Base-by-base conservation (phyloP, 2,797 vertebrate species). In the Melanotaenia pygmaea region DNA sequence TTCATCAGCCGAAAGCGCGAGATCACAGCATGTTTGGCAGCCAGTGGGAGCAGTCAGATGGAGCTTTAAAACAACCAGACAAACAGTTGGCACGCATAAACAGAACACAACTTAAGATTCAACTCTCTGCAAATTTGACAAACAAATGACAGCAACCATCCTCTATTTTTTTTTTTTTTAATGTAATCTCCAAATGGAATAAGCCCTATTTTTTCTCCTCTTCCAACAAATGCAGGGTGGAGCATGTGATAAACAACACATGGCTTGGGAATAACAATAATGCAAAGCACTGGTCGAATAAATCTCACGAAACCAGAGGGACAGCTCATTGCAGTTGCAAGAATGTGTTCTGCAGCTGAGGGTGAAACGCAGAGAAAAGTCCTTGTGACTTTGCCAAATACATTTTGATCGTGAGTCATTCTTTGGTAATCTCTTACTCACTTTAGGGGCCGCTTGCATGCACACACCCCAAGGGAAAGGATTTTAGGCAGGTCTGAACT, bases 401-500 rank as follows among this genome's bases (percentile, higher is more conserved):
- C 76, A 76, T 81, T 86, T 59, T 26, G 72, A 82, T 87, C 1
- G 61, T 88, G 89, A 92, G 80, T 91, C 88, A 91, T 72, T 89
- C 81, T 81, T 90, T 59, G 77, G 83, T 81, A 86, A 89, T 86
- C 83, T 84, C 82, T 82, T 79, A 81, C 86, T 88, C 89, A 76
- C 70, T 85, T n/a, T 77, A 87, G 80, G 80, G 85, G 80, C 83
- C 64, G 28, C 81, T 71, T 54, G 64, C 77, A 76, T 8, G 61
- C 43, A 54, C 72, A 72, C 70, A 85, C 79, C 92, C 87, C 73
- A 58, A 84, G 89, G 92, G 89, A 80, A 88, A 72, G 87, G 79
- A 92, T 93, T 91, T 92, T 81, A 88, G 88, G 88, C 92, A 92
- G 89, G 91, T 93, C 89, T 89, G 89, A 84, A 87, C 91, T 83